Conservation (phyloP, 2,113 vertebrate genomes). For the Xyliphius kryptos region DNA sequence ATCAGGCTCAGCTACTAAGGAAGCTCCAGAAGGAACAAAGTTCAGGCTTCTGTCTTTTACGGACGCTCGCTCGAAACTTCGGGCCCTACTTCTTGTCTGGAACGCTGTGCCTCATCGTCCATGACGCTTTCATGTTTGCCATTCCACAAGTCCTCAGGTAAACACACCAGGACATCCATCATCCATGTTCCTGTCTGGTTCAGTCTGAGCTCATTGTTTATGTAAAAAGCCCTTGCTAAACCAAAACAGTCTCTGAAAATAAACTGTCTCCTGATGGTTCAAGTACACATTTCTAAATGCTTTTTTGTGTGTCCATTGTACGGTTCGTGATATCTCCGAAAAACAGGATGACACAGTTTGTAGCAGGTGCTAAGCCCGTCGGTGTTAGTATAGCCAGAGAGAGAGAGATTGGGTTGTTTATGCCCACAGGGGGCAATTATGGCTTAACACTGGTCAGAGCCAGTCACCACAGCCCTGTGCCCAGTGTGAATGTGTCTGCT, state of each 20-base stretch:
- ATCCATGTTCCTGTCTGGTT: no score
- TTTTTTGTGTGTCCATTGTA: conserved; percentile 19
- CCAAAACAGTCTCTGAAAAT: conserved; percentile 23
- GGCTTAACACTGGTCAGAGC: conserved; percentile 53
- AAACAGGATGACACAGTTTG: conserved; percentile 37
- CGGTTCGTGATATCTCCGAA: conserved; percentile 34
- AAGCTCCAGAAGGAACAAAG: conserved; percentile 62
- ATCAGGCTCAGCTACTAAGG: conserved; percentile 72
- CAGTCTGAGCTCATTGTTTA: no score
- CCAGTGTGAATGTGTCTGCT: conserved; percentile 41
- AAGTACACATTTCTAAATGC: no score
- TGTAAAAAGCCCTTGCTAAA: conserved; percentile 14
- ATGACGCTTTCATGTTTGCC: conserved; percentile 81
- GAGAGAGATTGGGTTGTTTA: conserved; percentile 68
- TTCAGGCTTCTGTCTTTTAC: conserved; percentile 66
- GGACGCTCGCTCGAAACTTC: conserved; percentile 71
- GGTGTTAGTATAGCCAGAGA: conserved; percentile 45
- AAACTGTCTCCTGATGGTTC: conserved; percentile 2
- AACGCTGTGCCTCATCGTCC: conserved; percentile 71
- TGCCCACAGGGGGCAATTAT: conserved; percentile 61
- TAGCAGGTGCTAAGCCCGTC: conserved; percentile 33
- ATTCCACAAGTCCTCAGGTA: conserved; percentile 83
- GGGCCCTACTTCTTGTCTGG: conserved; percentile 74
- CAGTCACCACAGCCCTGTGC: conserved; percentile 55
- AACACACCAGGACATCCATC: no score